These are phyloP conservation scores for Eupithecia subumbrata DNA, from an alignment of 2,888 invertebrate species.

Conservation along the genomic window DNA sequence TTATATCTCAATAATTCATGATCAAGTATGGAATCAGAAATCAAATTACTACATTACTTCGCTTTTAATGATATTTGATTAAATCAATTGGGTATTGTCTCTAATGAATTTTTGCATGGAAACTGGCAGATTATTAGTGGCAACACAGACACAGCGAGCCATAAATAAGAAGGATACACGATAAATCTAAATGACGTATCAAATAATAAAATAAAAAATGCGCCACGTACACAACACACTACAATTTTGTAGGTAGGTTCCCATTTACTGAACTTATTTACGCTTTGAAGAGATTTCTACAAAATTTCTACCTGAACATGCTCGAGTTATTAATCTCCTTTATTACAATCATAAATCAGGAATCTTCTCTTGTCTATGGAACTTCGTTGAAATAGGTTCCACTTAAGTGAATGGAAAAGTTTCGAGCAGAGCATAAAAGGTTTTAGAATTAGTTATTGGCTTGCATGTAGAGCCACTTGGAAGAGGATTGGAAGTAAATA, in stretches of 20 bases:
- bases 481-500: background rate
- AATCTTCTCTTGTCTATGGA: conserved; percentile 16
- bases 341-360: conserved; percentile 33
- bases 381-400: conserved; percentile 9
- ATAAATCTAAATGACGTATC: no score
- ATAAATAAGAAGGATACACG: background rate
- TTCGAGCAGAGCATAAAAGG: background rate
- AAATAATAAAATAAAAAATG: no score
- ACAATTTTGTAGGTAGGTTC: background rate
- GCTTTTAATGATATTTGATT: background rate
- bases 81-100: background rate
- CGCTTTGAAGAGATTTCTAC: background rate
- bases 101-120: background rate
- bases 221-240: background rate
- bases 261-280: background rate
- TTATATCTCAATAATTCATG: no score
- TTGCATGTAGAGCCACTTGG: background rate
- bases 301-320: conserved; percentile 12
- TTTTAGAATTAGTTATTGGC: background rate
- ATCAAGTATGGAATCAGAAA: background rate
- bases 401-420: conserved; percentile 12
- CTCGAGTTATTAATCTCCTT: conserved; percentile 26
- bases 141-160: background rate
- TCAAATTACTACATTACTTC: background rate
- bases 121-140: background rate